Evolutionary conservation across 37 sponge, comb jelly and placozoan species (phyloP).

Genomic region (Lycopodina hypogea): DNA sequence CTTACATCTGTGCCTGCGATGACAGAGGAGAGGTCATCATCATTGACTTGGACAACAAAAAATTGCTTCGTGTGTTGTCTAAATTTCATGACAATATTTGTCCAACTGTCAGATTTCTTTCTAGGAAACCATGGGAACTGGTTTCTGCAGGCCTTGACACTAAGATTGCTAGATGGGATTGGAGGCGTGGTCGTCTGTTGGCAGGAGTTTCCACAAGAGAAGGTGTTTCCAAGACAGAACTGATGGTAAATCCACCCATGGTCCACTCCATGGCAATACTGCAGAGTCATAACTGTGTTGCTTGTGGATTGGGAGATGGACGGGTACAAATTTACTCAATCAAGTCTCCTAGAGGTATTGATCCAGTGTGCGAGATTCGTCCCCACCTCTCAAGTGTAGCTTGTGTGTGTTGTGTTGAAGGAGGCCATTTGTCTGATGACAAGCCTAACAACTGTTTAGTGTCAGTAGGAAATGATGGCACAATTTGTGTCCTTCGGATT

Average conservation of each 20-base stretch:
- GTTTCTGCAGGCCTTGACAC: slow-evolving; percentile 64
- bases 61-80: slow-evolving; percentile 35
- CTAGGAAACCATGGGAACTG: slow-evolving; percentile 44
- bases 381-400: slow-evolving; percentile 3
- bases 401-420: slow-evolving; percentile 13
- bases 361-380: background rate
- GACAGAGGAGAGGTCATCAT: slow-evolving; percentile 70
- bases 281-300: background rate
- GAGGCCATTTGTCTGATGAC: background rate
- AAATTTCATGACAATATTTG: slow-evolving; percentile 62
- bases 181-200: slow-evolving; percentile 27
- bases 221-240: background rate
- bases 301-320: slow-evolving; percentile 61
- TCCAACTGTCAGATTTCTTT: slow-evolving; percentile 45
- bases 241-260: slow-evolving; percentile 70
- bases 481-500: slow-evolving; percentile 15
- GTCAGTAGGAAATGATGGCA: slow-evolving; percentile 73
- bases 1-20: slow-evolving; percentile 53
- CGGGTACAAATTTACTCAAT: slow-evolving; percentile 30
- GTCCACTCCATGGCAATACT: slow-evolving; percentile 43
- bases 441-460: slow-evolving; percentile 4
- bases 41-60: slow-evolving; percentile 24
- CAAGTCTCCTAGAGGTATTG: background rate
- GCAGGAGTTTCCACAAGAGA: background rate
- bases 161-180: slow-evolving; percentile 58